Conservation (phyloP, 2,113 vertebrate genomes). For the Rostratula benghalensis region DNA sequence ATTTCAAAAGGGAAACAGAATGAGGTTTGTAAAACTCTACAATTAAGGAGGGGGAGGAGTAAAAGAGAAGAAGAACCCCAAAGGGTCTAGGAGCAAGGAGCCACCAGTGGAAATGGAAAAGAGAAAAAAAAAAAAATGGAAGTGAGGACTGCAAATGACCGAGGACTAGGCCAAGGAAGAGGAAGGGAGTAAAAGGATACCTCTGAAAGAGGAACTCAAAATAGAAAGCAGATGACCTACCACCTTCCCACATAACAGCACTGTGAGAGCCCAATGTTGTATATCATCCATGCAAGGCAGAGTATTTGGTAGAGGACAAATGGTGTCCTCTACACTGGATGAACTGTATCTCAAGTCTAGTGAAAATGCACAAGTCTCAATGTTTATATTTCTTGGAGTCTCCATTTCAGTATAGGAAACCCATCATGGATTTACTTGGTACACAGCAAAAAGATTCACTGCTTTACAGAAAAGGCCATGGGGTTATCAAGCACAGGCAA, state of each 20-base stretch:
- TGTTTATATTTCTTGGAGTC: not conserved
- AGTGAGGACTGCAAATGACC: not conserved
- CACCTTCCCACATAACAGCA: not conserved
- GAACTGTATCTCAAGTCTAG: not conserved
- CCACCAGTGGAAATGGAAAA: not conserved
- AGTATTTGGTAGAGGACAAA: not conserved
- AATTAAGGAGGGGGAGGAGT: accelerated
- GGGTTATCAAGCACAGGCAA: not conserved
- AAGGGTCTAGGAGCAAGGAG: not conserved
- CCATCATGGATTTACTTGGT: not conserved
- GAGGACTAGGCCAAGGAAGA: not conserved
- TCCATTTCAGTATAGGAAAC: not conserved
- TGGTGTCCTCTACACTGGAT: not conserved
- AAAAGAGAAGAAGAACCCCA: not conserved
- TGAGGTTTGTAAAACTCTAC: not conserved
- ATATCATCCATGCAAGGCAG: not conserved
- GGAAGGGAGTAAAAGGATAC: conserved; percentile 16
- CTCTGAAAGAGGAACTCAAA: conserved; percentile 4
- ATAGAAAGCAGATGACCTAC: conserved; percentile 18
- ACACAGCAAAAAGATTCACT: not conserved
- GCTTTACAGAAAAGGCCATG: not conserved
- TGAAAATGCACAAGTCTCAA: not conserved
- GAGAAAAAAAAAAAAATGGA: not conserved
- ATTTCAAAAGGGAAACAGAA: not conserved
- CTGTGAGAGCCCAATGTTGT: not conserved